These are phyloP conservation scores for Melikaiella ostensackeni DNA, from an alignment of 2,888 invertebrate genomes.

Conservation along the genomic window DNA sequence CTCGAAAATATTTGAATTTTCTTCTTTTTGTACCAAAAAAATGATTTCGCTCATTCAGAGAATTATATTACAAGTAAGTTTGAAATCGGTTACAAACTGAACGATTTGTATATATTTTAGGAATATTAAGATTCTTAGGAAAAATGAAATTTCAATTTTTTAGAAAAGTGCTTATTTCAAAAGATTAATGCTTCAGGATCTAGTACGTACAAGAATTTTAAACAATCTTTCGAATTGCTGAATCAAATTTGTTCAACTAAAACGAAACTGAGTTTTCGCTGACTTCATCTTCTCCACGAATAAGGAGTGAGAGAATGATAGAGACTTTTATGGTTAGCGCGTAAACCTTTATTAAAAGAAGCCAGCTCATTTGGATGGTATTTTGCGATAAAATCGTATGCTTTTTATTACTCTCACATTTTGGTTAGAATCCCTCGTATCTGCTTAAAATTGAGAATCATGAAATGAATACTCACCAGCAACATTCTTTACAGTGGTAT, in stretches of 20 bases:
- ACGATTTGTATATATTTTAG: too few relatives aligned
- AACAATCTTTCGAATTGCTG: not conserved
- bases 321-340: conserved; percentile 19
- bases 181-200: too few relatives aligned
- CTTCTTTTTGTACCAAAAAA: too few relatives aligned
- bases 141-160: too few relatives aligned
- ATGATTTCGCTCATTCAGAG: too few relatives aligned
- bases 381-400: conserved; percentile 11
- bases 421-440: not conserved
- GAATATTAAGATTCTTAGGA: too few relatives aligned
- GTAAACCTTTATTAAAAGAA: conserved; percentile 23
- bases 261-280: not conserved
- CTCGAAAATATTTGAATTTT: too few relatives aligned
- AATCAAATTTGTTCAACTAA: not conserved
- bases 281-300: conserved; percentile 19
- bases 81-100: too few relatives aligned
- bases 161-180: too few relatives aligned
- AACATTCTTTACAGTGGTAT: not conserved
- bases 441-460: conserved; percentile 37
- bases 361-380: conserved; percentile 27
- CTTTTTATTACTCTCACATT: conserved; percentile 11
- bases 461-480: not conserved
- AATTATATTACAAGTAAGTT: too few relatives aligned
- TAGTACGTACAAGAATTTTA: not conserved
- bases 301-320: conserved; percentile 21